Conservation (phyloP, 2,888 invertebrate species). For the Atethmia centrago region DNA sequence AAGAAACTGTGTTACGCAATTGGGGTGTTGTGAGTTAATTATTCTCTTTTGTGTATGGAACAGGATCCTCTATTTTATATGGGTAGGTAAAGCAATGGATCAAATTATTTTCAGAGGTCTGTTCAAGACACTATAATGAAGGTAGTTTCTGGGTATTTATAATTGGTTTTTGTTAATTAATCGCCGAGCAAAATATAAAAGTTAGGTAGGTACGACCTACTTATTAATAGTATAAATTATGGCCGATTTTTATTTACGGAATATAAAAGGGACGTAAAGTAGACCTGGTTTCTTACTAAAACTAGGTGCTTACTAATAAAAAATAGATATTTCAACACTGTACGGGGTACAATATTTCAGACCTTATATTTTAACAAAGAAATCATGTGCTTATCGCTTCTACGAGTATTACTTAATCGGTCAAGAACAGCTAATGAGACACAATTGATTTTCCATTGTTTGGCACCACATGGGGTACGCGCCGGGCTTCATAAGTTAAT, state of each 20-base stretch:
- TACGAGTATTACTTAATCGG: no score
- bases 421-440: no score
- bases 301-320: no score
- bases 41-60: no score
- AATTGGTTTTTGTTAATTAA: not conserved
- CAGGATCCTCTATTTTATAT: not conserved
- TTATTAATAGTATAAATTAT: not conserved
- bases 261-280: constrained; percentile 2
- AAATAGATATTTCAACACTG: no score
- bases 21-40: not conserved
- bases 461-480: no score
- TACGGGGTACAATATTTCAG: no score
- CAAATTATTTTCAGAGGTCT: not conserved
- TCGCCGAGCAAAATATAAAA: not conserved
- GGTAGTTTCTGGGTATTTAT: not conserved
- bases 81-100: not conserved
- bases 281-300: no score
- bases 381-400: no score
- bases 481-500: no score
- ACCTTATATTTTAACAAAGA: no score
- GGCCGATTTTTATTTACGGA: not conserved
- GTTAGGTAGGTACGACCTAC: not conserved
- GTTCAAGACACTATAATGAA: constrained; percentile 12
- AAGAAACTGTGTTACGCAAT: not conserved
- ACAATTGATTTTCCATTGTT: no score